A percentile compares a stretch with the other conserved stretches of the same genome.
phyloP scores from a whole-genome alignment of 2,113 vertebrate species.

The Grammomys dolichurus region DNA sequence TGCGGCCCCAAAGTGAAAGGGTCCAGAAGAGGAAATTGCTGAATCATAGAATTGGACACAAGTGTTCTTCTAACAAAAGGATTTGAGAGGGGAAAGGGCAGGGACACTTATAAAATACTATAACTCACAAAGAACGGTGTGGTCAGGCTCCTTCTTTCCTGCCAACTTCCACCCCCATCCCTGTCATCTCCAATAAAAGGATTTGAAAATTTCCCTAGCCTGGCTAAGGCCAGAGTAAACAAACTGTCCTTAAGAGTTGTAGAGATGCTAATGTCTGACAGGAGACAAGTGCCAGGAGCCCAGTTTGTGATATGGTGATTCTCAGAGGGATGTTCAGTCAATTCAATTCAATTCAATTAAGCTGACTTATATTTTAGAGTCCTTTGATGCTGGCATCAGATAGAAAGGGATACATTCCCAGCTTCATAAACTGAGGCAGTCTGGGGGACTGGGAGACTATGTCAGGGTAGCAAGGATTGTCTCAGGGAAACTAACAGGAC shows the following conservation, averaged over 20 bases:
- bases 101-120: conserved; percentile 55
- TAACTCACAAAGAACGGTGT: conserved; percentile 29
- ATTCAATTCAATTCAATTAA: neutral
- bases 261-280: conserved; percentile 56
- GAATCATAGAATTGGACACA: conserved; percentile 63
- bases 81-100: conserved; percentile 53
- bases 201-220: conserved; percentile 25
- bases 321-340: conserved; percentile 34
- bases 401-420: neutral
- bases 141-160: neutral
- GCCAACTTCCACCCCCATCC: neutral
- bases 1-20: conserved; percentile 49
- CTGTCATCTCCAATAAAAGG: conserved; percentile 38
- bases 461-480: neutral
- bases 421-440: conserved; percentile 6
- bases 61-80: conserved; percentile 62
- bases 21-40: conserved; percentile 64
- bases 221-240: conserved; percentile 25
- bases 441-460: neutral
- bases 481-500: neutral
- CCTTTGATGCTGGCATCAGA: neutral
- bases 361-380: neutral
- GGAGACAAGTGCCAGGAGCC: conserved; percentile 40
- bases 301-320: conserved; percentile 15
- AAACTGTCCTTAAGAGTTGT: conserved; percentile 45